Evolutionary conservation across 2,888 invertebrate species (phyloP).

Genomic region (Linnaemya tessellans): DNA sequence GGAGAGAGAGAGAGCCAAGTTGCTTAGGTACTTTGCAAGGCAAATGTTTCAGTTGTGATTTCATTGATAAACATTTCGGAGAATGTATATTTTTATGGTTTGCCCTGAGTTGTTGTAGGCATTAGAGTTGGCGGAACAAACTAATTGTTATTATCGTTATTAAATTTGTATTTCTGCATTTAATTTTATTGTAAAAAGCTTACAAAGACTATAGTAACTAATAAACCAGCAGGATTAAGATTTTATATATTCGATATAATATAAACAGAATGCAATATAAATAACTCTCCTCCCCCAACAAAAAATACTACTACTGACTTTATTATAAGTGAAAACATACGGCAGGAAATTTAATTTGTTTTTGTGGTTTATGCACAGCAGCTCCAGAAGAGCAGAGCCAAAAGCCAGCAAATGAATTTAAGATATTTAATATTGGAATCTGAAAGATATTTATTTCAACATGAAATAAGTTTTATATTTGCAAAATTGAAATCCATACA

Average conservation of each 20-base stretch:
- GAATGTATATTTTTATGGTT: background rate
- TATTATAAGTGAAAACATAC: slow-evolving; percentile 68
- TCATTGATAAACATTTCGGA: slow-evolving; percentile 19
- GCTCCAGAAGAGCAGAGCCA: background rate
- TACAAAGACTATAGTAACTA: slow-evolving; percentile 62
- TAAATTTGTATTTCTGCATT: too few relatives aligned
- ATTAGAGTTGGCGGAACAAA: too few relatives aligned
- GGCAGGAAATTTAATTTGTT: slow-evolving; percentile 65
- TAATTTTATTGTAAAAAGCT: background rate
- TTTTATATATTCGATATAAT: slow-evolving; percentile 55
- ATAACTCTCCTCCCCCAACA: background rate
- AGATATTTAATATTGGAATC: background rate
- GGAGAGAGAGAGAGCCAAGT: too few relatives aligned
- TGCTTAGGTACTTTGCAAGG: slow-evolving; percentile 67
- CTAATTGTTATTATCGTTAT: too few relatives aligned
- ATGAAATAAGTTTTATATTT: background rate
- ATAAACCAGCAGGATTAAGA: slow-evolving; percentile 70
- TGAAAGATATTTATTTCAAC: background rate
- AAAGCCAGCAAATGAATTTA: background rate
- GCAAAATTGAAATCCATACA: background rate
- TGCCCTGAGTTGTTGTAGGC: background rate
- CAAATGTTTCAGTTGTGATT: slow-evolving; percentile 51
- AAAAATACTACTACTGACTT: background rate
- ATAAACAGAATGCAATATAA: slow-evolving; percentile 42
- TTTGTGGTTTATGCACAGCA: slow-evolving; percentile 52